Base-by-base conservation (phyloP, 1,140 invertebrate genomes). In the Coboldia fuscipes region DNA sequence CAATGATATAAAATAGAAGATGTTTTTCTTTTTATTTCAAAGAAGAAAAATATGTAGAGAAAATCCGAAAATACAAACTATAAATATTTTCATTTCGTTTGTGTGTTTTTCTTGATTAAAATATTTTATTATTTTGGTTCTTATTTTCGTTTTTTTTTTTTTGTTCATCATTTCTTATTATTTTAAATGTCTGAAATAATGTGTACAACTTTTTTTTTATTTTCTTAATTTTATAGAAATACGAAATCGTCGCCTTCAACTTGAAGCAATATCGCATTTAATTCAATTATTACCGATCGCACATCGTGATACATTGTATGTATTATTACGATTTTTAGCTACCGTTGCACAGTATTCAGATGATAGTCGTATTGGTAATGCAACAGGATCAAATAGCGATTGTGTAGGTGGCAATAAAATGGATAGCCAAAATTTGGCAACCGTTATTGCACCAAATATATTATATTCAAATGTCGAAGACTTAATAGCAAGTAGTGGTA, bases 401-500 rank as follows among this genome's bases (percentile, higher is more conserved):
- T n/a, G n/a, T n/a, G n/a, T n/a, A n/a, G 34, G 10, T 34, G 88
- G 86, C 3, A 92, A 92, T 60, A 90, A 85, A 63, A 94, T 94
- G 86, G 83, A 90, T 51, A 72, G 77, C 9, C 76, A 70, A 26
- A 93, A 90, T 54, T 58, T 94, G 38, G 86, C 88, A 1, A 93
- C 85, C 4, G 68, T 93, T 16, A 88, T 94, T 55, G 88, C 86
- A 2, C 88, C 88, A 2, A 93, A 92, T 51, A 83, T 94, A 45
- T 65, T 93, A 28, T 83, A 89, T 44, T 73, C 75, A 37, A 75
- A 70, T 43, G 66, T 66, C 16, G 62, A 63, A 23, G 66, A n/a
- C n/a, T n/a, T n/a, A n/a, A n/a, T n/a, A n/a, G n/a, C n/a, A n/a
- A n/a, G n/a, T 9, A 26, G 9, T n/a, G 23, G 16, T 10, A 28